phyloP scores from a whole-genome alignment of 2,888 invertebrate genomes.

The Melinopterus prodromus region DNA sequence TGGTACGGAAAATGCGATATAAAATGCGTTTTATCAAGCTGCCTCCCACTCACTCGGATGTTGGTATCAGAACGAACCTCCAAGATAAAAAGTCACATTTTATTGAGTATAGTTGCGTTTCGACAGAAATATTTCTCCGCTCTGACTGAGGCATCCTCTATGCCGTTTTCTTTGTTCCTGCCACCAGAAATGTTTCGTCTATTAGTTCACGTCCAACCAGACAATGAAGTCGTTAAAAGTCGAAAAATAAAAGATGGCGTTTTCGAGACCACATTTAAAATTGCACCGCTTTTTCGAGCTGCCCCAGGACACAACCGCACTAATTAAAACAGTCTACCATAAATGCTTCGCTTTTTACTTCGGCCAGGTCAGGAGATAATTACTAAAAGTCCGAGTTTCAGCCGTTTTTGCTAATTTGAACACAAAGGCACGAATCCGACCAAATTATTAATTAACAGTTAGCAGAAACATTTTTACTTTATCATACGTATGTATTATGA shows the following conservation, averaged over 20 bases:
- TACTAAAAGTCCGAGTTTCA: neutral
- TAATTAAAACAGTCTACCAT: neutral
- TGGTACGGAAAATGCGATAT: neutral
- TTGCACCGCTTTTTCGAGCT: neutral
- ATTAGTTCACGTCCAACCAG: neutral
- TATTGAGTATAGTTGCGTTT: neutral
- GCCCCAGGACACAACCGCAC: neutral
- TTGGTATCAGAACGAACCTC: neutral
- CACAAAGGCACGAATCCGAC: neutral
- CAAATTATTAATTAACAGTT: constrained; percentile 4
- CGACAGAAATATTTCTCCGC: neutral
- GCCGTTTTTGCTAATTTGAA: neutral
- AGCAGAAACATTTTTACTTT: too few relatives aligned
- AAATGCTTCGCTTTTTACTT: neutral
- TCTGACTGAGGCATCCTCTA: neutral
- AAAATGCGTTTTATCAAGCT: neutral
- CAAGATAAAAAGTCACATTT: neutral
- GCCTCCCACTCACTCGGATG: neutral
- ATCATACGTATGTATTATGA: too few relatives aligned
- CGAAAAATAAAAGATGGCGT: neutral
- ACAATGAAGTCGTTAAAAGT: constrained; percentile 4
- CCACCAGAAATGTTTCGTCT: neutral
- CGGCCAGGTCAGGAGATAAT: neutral
- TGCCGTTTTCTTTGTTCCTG: neutral
- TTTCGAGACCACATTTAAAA: neutral